A percentile compares a stretch with the other conserved stretches of the same genome.
Evolutionary conservation across 2,888 invertebrate species (phyloP).

Genomic region (Metellina segmentata): DNA sequence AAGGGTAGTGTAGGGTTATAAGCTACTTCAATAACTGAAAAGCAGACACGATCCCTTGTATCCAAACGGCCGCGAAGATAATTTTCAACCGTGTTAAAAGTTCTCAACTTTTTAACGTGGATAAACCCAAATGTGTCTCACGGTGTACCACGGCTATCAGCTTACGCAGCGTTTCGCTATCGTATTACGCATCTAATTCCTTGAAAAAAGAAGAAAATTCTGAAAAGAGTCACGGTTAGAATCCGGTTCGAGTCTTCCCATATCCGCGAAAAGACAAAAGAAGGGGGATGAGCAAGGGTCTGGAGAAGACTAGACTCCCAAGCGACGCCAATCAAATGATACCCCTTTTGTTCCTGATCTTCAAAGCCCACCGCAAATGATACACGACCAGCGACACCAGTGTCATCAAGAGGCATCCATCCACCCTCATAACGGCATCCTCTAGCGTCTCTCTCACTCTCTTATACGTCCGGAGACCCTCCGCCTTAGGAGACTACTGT

Average conservation of each 20-base stretch:
- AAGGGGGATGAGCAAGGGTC: constrained; percentile 5
- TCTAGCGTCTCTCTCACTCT: not conserved
- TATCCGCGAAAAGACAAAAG: constrained; percentile 19
- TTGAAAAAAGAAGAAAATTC: not conserved
- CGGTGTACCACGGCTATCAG: too few species aligned
- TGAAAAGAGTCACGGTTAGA: not conserved
- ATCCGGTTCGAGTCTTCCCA: not conserved
- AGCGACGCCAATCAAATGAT: constrained; percentile 49
- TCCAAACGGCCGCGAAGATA: too few species aligned
- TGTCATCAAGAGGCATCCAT: not conserved
- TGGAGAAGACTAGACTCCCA: not conserved
- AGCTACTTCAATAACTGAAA: too few species aligned
- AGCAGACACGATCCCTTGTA: too few species aligned
- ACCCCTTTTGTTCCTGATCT: constrained; percentile 35
- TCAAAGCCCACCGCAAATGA: constrained; percentile 50
- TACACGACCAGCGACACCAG: not conserved
- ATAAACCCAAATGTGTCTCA: too few species aligned
- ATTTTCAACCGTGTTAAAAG: too few species aligned
- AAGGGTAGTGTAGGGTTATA: too few species aligned
- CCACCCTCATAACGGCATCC: not conserved
- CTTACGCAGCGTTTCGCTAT: too few species aligned
- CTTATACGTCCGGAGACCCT: too few species aligned
- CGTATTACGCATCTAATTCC: too few species aligned
- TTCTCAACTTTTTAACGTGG: too few species aligned
- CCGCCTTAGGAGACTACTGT: constrained; percentile 3